Percentiles rank a stretch among this genome's conserved stretches.
Conservation (phyloP, 2,888 invertebrate genomes). For the Cryptus viduatorius region DNA sequence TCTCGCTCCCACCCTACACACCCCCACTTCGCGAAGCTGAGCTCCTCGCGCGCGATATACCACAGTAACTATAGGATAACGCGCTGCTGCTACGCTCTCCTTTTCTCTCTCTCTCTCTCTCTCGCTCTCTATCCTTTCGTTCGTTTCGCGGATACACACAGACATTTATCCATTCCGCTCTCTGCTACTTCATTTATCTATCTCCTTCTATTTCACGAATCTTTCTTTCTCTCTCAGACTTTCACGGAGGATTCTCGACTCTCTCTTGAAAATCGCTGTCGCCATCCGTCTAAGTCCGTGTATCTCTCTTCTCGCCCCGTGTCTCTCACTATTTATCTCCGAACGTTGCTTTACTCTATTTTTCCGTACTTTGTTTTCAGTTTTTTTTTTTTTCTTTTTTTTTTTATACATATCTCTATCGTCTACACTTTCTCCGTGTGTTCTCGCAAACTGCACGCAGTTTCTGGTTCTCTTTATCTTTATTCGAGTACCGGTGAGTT, state of each 20-base stretch:
- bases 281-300: conserved; percentile 59
- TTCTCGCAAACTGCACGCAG: conserved; percentile 17
- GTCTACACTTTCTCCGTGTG: conserved; percentile 3
- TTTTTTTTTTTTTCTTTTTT: conserved; percentile 1
- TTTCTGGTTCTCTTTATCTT: conserved; percentile 45
- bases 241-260: conserved; percentile 34
- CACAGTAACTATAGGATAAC: conserved; percentile 29
- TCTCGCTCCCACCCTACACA: conserved; percentile 67
- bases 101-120: conserved; percentile 64
- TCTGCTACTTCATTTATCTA: conserved; percentile 24
- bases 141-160: too few species aligned
- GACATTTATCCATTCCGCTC: too few species aligned
- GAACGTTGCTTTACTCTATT: conserved; percentile 21
- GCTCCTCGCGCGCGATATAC: conserved; percentile 53
- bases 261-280: conserved; percentile 51
- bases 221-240: conserved; percentile 52
- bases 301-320: conserved; percentile 53
- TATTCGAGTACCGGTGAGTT: conserved; percentile 24
- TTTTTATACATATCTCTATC: conserved; percentile 5
- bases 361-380: conserved; percentile 1
- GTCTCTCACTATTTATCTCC: conserved; percentile 61
- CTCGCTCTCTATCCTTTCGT: conserved; percentile 26
- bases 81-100: conserved; percentile 57
- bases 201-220: conserved; percentile 31
- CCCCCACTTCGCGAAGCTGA: conserved; percentile 59